phyloP scores from a whole-genome alignment of 64 coral and sea anemone species.

The Platygyra sinensis region DNA sequence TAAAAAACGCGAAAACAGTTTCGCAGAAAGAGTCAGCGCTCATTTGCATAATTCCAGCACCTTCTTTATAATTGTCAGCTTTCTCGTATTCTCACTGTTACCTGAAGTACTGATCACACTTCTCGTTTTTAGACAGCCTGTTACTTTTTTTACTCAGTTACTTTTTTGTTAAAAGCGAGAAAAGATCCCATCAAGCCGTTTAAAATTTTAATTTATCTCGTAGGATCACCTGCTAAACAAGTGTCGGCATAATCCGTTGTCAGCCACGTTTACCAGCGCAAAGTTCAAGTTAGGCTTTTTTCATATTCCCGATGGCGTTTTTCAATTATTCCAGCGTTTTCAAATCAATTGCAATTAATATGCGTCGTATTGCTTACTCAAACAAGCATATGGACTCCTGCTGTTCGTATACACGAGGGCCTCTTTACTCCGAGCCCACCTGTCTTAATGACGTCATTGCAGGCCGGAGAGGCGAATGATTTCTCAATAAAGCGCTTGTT shows the following conservation, averaged over 20 bases:
- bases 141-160: no score
- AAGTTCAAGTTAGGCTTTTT: background rate
- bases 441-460: background rate
- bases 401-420: background rate
- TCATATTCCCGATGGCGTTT: background rate
- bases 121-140: no score
- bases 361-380: background rate
- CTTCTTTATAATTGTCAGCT: background rate
- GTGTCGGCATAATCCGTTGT: no score
- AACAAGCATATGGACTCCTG: constrained; percentile 10
- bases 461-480: background rate
- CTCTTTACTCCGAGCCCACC: background rate
- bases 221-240: no score
- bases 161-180: no score
- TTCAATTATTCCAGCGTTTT: background rate
- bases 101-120: no score
- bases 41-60: background rate
- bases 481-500: background rate
- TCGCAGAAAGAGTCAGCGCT: no score
- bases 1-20: no score
- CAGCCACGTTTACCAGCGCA: no score
- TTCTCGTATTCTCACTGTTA: background rate
- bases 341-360: background rate
- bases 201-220: no score
- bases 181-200: no score